phyloP scores from a whole-genome alignment of 2,113 vertebrate species.

The Microtus pennsylvanicus region DNA sequence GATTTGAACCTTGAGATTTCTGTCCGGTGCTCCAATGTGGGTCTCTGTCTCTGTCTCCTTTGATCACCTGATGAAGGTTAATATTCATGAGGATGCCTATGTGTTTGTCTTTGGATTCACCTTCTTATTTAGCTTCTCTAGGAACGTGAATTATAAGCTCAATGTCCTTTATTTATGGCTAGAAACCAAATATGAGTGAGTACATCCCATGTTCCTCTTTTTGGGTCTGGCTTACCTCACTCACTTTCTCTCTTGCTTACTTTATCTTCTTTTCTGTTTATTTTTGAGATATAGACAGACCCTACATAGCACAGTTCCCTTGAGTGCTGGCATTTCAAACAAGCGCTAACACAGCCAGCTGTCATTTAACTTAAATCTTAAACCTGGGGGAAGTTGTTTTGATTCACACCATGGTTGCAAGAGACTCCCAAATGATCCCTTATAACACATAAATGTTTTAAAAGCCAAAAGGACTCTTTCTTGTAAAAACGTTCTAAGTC shows the following conservation, averaged over 20 bases:
- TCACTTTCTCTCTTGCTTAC: neutral
- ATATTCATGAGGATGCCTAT: too few species aligned
- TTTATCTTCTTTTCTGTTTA: neutral
- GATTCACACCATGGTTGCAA: neutral
- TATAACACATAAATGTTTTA: neutral
- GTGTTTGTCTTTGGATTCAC: too few species aligned
- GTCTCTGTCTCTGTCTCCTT: too few species aligned
- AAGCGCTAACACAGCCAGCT: neutral
- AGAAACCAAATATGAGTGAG: too few species aligned
- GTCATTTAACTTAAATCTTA: neutral
- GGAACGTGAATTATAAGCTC: too few species aligned
- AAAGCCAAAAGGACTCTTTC: constrained; percentile 4
- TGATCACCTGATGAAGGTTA: too few species aligned
- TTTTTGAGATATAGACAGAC: neutral
- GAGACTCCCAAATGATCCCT: neutral
- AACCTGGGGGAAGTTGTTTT: constrained; percentile 4
- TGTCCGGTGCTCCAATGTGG: too few species aligned
- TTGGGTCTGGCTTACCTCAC: too few species aligned
- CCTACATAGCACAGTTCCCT: neutral
- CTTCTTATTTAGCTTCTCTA: too few species aligned
- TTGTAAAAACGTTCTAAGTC: neutral
- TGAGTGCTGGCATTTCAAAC: neutral
- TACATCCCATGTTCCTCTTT: too few species aligned
- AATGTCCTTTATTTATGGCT: too few species aligned
- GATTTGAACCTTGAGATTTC: too few species aligned